Evolutionary conservation across 1,140 invertebrate species (phyloP), one percentile per base, ranked within the genome.

Genomic region (Achroia grisella): DNA sequence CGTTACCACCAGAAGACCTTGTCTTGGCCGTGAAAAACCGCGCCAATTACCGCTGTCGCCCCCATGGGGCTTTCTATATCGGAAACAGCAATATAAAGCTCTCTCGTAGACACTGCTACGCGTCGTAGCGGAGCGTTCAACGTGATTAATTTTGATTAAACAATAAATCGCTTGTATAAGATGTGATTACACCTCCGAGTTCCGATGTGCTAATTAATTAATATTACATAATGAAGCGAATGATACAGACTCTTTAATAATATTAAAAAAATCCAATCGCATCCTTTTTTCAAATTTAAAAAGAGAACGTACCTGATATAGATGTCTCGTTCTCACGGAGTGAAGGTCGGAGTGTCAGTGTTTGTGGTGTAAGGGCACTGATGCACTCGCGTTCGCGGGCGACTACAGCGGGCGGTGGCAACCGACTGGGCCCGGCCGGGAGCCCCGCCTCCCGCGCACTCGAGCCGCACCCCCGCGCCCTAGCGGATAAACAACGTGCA

Each of bases 401-500:
- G 55, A 36, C 62, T 58, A 59, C 63, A 52, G 49, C 68, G 62
- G 65, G 64, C 66, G 76, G 65, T 66, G 76, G 64, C 66, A 70
- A 75, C 74, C 71, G 76, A 76, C 75, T 66, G 69, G 62, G 76
- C 76, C 79, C 76, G 73, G 78, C 70, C 70, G 62, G 57, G 69
- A 74, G 74, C 74, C 71, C 63, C 65, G 57, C 67, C 70, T 60
- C 73, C 60, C 72, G 54, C 70, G 30, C 54, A 33, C 63, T 64
- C 40, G 50, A 8, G 29, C 63, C 53, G 41, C 59, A 41, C 52
- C 63, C 66, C 69, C 73, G 65, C 71, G 60, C 69, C 67, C 76
- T 61, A 64, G 61, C 74, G 75, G 76, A 83, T 83, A 83, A 83
- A 83, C 79, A 83, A 83, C 79, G 65, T 83, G 79, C 79, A 83